These are phyloP conservation scores for Cabera pusaria DNA, from an alignment of 2,888 invertebrate genomes.

Conservation along the genomic window DNA sequence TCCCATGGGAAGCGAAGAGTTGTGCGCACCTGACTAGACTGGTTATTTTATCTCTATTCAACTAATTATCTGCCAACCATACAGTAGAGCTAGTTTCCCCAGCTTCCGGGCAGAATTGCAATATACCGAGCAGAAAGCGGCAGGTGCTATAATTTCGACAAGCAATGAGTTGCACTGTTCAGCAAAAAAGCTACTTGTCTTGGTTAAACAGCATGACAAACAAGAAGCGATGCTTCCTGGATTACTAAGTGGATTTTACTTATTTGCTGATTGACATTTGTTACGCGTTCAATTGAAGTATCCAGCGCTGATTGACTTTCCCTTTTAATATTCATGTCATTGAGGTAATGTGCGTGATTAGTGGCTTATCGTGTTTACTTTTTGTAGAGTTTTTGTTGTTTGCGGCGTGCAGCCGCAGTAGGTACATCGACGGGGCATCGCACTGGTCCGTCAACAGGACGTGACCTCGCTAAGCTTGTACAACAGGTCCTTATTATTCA, in stretches of 20 bases:
- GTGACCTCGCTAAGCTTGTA: conserved; percentile 63
- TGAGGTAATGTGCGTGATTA: conserved; percentile 48
- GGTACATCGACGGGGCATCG: conserved; percentile 53
- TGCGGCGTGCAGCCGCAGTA: conserved; percentile 26
- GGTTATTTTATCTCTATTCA: conserved; percentile 10
- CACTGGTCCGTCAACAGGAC: conserved; percentile 59
- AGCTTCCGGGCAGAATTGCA: conserved; percentile 8
- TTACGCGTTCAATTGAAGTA: conserved; percentile 36
- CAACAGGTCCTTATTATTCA: conserved; percentile 66
- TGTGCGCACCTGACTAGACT: conserved; percentile 25
- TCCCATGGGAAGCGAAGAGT: conserved; percentile 41
- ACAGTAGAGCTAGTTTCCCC: conserved; percentile 11
- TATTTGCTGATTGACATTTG: conserved; percentile 39
- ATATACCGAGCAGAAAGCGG: conserved; percentile 23
- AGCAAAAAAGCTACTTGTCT: conserved; percentile 22
- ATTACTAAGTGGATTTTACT: conserved; percentile 33
- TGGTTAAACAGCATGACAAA: conserved; percentile 33
- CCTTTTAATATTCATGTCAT: conserved; percentile 63
- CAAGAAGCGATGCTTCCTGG: conserved; percentile 30
- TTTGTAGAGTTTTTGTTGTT: conserved; percentile 29
- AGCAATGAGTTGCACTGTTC: conserved; percentile 23
- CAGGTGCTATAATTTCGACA: conserved; percentile 20
- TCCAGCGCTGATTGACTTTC: conserved; percentile 46
- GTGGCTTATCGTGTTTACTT: conserved; percentile 29
- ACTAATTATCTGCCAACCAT: conserved; percentile 8